Percentiles rank a stretch among this genome's conserved stretches.
These are phyloP conservation scores for Galleria mellonella DNA, from an alignment of 1,140 invertebrate species.

Conservation along the genomic window DNA sequence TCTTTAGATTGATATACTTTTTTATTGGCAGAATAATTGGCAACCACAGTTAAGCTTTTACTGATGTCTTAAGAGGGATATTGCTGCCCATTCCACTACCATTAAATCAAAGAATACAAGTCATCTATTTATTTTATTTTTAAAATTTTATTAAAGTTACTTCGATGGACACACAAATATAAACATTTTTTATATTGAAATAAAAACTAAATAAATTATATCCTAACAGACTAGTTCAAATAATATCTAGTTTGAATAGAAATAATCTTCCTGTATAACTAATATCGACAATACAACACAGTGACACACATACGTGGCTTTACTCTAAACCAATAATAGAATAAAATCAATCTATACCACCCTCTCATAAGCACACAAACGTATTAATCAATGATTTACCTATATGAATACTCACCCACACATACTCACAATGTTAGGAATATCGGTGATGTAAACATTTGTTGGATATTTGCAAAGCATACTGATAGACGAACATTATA, in stretches of 20 bases:
- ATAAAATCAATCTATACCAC: constrained; percentile 72
- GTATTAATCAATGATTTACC: constrained; percentile 58
- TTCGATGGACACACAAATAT: too few species aligned
- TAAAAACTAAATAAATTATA: not conserved
- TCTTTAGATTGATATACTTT: too few species aligned
- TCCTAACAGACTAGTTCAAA: too few species aligned
- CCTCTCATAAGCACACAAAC: constrained; percentile 57
- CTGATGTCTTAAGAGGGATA: too few species aligned
- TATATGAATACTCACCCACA: constrained; percentile 40
- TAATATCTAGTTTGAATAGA: too few species aligned
- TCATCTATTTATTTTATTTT: too few species aligned
- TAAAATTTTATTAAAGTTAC: too few species aligned
- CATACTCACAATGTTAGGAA: constrained; percentile 45
- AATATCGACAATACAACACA: constrained; percentile 50
- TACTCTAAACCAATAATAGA: constrained; percentile 73
- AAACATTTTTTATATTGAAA: too few species aligned
- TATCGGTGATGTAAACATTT: constrained; percentile 71
- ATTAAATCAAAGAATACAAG: too few species aligned
- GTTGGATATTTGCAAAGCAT: constrained; percentile 61
- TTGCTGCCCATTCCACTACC: too few species aligned
- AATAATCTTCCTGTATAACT: constrained; percentile 47
- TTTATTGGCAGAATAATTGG: too few species aligned
- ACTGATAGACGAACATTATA: constrained; percentile 33
- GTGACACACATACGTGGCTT: constrained; percentile 72
- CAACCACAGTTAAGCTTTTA: too few species aligned